Percentiles rank a stretch among this genome's conserved stretches.
phyloP scores from a whole-genome alignment of 2,113 vertebrate species.

The Psilopsiagon aurifrons region DNA sequence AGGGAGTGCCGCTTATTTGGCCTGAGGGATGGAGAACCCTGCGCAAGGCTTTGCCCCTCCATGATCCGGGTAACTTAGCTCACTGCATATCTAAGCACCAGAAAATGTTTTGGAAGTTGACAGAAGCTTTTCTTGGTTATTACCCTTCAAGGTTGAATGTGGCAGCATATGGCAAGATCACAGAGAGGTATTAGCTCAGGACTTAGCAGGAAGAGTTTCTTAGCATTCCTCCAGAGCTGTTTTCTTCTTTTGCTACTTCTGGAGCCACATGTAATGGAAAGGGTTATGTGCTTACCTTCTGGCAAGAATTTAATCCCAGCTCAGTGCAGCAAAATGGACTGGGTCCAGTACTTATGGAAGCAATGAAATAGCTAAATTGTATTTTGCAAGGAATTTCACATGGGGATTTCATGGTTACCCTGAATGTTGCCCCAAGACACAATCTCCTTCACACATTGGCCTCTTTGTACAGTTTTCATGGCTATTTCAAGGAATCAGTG shows the following conservation, averaged over 20 bases:
- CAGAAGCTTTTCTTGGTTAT: slow-evolving; percentile 20
- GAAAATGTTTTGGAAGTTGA: slow-evolving; percentile 6
- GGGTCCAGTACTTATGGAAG: background rate
- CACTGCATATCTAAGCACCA: background rate
- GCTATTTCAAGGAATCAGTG: background rate
- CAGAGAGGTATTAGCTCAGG: slow-evolving; percentile 30
- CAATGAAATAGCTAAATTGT: background rate
- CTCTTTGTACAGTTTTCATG: background rate
- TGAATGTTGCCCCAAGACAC: background rate
- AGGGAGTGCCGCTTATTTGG: background rate
- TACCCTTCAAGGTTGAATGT: background rate
- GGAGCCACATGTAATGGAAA: slow-evolving; percentile 1
- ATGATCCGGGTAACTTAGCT: background rate
- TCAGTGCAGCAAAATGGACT: background rate
- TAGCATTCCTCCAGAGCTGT: background rate
- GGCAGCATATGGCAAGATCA: background rate
- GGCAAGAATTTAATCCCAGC: background rate
- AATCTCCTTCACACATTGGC: background rate
- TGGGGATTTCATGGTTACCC: background rate
- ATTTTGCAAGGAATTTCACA: background rate
- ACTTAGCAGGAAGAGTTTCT: background rate
- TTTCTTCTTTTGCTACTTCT: background rate
- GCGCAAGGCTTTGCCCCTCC: background rate
- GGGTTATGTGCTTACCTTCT: background rate
- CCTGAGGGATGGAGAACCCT: background rate